Evolutionary conservation across 2,113 vertebrate species (phyloP).

Genomic region (Bothrops jararaca): DNA sequence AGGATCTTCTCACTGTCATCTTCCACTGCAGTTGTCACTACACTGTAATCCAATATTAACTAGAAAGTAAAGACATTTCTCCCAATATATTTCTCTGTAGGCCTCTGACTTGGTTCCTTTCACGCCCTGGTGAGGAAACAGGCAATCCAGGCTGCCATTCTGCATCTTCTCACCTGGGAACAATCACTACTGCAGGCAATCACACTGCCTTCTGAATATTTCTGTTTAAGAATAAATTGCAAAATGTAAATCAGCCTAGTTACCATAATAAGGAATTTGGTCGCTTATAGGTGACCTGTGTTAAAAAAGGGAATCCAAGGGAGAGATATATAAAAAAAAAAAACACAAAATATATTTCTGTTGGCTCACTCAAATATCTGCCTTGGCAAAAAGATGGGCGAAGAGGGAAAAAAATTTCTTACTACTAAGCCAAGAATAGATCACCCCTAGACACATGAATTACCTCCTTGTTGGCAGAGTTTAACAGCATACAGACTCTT

Average conservation of each 20-base stretch:
- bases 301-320: background rate
- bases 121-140: background rate
- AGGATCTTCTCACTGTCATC: background rate
- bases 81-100: background rate
- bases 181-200: background rate
- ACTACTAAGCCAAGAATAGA: background rate
- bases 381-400: background rate
- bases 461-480: background rate
- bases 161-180: background rate
- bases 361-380: background rate
- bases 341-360: background rate
- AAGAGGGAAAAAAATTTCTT: background rate
- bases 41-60: background rate
- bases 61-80: fast-evolving
- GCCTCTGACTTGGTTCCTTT: background rate
- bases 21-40: conserved; percentile 38
- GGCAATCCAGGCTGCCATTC: background rate
- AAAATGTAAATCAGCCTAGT: background rate
- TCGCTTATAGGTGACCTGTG: background rate
- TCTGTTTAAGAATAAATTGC: background rate
- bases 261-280: background rate
- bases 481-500: conserved; percentile 21
- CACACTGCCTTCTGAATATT: background rate
- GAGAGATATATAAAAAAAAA: background rate
- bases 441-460: background rate